These are phyloP conservation scores for Thelaira solivaga DNA, from an alignment of 2,888 invertebrate genomes.

Conservation along the genomic window DNA sequence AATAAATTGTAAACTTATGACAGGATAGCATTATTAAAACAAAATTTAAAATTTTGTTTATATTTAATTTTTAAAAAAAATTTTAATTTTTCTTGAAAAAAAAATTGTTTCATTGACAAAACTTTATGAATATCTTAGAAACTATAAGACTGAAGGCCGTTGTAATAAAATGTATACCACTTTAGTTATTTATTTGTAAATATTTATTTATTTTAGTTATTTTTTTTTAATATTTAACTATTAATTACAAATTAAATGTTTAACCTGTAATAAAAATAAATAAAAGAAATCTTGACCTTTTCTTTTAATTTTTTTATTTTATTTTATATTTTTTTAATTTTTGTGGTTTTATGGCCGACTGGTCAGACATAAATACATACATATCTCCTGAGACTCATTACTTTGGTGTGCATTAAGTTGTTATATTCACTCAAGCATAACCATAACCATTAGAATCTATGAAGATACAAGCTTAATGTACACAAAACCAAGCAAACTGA, in stretches of 20 bases:
- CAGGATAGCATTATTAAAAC: too few species aligned
- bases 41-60: too few species aligned
- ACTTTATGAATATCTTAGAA: too few species aligned
- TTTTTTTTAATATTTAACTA: too few species aligned
- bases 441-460: slow-evolving; percentile 57
- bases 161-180: too few species aligned
- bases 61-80: too few species aligned
- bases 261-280: not conserved
- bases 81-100: too few species aligned
- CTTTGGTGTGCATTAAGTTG: slow-evolving; percentile 54
- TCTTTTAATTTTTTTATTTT: not conserved
- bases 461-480: slow-evolving; percentile 45
- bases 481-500: slow-evolving; percentile 2
- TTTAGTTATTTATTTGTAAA: too few species aligned
- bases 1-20: too few species aligned
- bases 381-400: slow-evolving; percentile 53
- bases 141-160: too few species aligned
- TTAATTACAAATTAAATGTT: not conserved
- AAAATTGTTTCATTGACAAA: too few species aligned
- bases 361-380: slow-evolving; percentile 1
- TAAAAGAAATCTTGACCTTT: slow-evolving; percentile 9
- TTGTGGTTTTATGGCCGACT: slow-evolving; percentile 16
- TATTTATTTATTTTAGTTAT: too few species aligned
- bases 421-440: slow-evolving; percentile 55
- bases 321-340: not conserved